A percentile compares a stretch with the other conserved stretches of the same genome.
These are phyloP conservation scores for Aurelia aurita DNA, from an alignment of 30 jellyfish, hydroid and myxozoan genomes.

Conservation along the genomic window DNA sequence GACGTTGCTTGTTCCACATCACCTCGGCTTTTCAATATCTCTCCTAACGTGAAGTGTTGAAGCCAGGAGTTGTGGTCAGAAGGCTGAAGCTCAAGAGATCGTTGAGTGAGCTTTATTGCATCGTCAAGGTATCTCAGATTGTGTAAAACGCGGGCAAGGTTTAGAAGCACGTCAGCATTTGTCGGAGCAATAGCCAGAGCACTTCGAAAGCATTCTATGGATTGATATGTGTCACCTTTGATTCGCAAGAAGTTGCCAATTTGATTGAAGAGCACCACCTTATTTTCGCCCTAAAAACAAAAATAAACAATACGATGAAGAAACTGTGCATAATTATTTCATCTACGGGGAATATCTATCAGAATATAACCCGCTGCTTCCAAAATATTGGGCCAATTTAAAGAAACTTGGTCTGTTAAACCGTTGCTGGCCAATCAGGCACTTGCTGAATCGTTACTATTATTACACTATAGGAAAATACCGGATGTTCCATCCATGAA, in stretches of 20 bases:
- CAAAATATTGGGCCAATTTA: too few relatives aligned
- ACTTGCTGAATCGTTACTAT: too few relatives aligned
- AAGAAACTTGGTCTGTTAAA: too few relatives aligned
- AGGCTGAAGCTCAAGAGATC: constrained; percentile 80
- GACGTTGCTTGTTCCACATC: constrained; percentile 78
- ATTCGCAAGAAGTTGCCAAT: constrained; percentile 91
- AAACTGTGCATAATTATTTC: too few relatives aligned
- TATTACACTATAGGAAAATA: too few relatives aligned
- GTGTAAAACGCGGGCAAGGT: constrained; percentile 91
- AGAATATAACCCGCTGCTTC: too few relatives aligned
- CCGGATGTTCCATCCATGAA: too few relatives aligned
- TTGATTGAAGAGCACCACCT: constrained; percentile 81
- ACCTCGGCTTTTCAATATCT: constrained; percentile 74
- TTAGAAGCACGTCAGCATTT: constrained; percentile 83
- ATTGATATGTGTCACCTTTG: constrained; percentile 90
- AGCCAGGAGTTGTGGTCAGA: constrained; percentile 91
- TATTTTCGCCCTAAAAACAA: constrained; percentile 88
- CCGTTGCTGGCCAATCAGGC: too few relatives aligned
- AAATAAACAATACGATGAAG: too few relatives aligned
- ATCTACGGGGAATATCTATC: too few relatives aligned
- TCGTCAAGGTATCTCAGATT: constrained; percentile 81
- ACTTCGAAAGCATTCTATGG: constrained; percentile 96
- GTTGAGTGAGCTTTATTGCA: constrained; percentile 81
- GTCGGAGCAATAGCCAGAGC: constrained; percentile 80
- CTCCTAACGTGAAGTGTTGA: constrained; percentile 93